Percentiles rank a stretch among this genome's conserved stretches.
These are phyloP conservation scores for Hedychridium roseum DNA, from an alignment of 2,888 invertebrate genomes.

Conservation along the genomic window DNA sequence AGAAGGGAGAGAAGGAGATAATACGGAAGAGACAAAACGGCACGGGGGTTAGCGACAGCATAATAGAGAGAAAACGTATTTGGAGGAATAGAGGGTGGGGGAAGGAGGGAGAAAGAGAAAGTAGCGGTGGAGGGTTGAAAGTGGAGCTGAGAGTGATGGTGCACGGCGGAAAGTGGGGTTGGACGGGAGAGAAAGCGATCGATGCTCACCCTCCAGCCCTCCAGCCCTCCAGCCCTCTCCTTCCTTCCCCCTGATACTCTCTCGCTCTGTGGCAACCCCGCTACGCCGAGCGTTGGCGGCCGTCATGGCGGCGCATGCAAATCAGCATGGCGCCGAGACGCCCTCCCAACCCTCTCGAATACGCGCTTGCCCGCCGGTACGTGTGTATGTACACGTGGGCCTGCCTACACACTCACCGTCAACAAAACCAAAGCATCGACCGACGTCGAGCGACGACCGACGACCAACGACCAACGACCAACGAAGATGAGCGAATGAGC, in stretches of 20 bases:
- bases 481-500: too few species aligned
- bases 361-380: conserved; percentile 24
- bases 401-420: conserved; percentile 35
- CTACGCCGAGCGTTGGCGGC: conserved; percentile 57
- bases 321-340: conserved; percentile 70
- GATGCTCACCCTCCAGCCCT: conserved; percentile 66
- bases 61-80: too few species aligned
- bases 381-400: conserved; percentile 11
- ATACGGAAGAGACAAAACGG: conserved; percentile 25
- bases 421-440: conserved; percentile 59
- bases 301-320: conserved; percentile 72
- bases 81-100: conserved; percentile 11
- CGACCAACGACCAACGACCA: too few species aligned
- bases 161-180: conserved; percentile 53
- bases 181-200: conserved; percentile 65
- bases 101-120: conserved; percentile 29
- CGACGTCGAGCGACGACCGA: too few species aligned
- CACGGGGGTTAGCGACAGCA: too few species aligned
- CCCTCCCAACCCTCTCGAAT: conserved; percentile 58
- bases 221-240: too few species aligned
- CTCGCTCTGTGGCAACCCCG: conserved; percentile 47
- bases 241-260: too few species aligned
- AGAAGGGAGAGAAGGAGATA: conserved; percentile 18
- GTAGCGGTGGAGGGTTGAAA: conserved; percentile 34
- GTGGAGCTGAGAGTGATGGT: conserved; percentile 25